These are phyloP conservation scores for Agrochola lychnidis DNA, from an alignment of 2,888 invertebrate species.

Conservation along the genomic window DNA sequence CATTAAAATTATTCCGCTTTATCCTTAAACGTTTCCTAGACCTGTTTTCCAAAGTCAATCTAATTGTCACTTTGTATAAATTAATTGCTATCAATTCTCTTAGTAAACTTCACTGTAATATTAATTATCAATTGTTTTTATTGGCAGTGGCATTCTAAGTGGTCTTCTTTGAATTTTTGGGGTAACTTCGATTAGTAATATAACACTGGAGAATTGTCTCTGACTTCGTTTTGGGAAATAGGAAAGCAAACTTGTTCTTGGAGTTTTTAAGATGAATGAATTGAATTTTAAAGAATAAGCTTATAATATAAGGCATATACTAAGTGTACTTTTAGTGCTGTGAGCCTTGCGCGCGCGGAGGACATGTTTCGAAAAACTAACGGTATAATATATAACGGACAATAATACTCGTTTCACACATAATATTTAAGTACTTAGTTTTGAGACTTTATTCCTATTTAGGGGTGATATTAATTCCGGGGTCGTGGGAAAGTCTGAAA, in stretches of 20 bases:
- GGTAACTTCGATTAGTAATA: constrained; percentile 17
- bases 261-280: background rate
- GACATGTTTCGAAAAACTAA: background rate
- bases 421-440: background rate
- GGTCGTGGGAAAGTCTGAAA: too few species aligned
- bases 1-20: background rate
- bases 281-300: background rate
- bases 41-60: background rate
- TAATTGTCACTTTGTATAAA: constrained; percentile 1
- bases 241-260: background rate
- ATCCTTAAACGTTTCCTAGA: background rate
- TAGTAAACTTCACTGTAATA: constrained; percentile 1
- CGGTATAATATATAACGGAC: too few species aligned
- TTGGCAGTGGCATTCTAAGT: constrained; percentile 4
- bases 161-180: background rate
- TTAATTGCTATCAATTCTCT: constrained; percentile 3
- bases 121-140: constrained; percentile 14
- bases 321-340: background rate
- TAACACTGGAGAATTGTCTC: background rate
- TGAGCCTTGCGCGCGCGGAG: background rate
- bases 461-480: background rate
- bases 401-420: background rate
- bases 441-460: background rate
- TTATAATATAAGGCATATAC: too few species aligned
- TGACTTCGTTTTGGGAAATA: constrained; percentile 8